phyloP scores from a whole-genome alignment of 2,113 vertebrate genomes.

The Pontoporia blainvillei region DNA sequence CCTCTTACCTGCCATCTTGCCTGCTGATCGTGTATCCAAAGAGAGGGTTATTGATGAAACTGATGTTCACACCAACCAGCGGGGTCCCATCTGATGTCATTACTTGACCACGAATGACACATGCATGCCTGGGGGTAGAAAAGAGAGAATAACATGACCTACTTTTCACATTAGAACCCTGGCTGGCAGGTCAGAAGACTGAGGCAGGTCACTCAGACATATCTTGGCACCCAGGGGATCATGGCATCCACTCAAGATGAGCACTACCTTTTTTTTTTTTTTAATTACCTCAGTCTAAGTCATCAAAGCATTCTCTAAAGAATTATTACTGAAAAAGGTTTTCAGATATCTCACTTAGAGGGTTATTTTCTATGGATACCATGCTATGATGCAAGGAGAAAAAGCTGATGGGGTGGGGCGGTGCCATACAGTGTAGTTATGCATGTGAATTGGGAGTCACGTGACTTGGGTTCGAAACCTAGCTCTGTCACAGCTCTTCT shows the following conservation, averaged over 20 bases:
- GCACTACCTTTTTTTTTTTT: neutral
- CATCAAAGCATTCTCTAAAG: neutral
- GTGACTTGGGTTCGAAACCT: neutral
- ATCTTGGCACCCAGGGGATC: neutral
- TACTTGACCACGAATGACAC: conserved; percentile 97
- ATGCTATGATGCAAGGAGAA: neutral
- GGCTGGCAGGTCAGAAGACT: neutral
- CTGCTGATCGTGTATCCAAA: conserved; percentile 96
- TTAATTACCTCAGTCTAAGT: neutral
- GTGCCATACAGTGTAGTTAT: neutral
- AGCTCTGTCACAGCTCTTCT: neutral
- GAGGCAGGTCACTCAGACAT: neutral
- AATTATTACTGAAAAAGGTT: neutral
- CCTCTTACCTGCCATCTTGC: conserved; percentile 94
- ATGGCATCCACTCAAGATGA: neutral
- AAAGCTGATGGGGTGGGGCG: neutral
- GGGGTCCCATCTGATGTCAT: conserved; percentile 97
- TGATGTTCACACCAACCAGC: conserved; percentile 98
- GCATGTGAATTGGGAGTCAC: neutral
- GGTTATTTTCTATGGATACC: neutral
- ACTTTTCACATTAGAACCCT: neutral
- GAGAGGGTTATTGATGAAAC: conserved; percentile 92
- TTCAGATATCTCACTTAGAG: neutral
- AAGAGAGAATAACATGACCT: neutral
- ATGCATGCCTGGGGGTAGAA: conserved; percentile 87